These are phyloP conservation scores for Dicentrarchus labrax DNA, from an alignment of 2,113 vertebrate species.

Conservation along the genomic window DNA sequence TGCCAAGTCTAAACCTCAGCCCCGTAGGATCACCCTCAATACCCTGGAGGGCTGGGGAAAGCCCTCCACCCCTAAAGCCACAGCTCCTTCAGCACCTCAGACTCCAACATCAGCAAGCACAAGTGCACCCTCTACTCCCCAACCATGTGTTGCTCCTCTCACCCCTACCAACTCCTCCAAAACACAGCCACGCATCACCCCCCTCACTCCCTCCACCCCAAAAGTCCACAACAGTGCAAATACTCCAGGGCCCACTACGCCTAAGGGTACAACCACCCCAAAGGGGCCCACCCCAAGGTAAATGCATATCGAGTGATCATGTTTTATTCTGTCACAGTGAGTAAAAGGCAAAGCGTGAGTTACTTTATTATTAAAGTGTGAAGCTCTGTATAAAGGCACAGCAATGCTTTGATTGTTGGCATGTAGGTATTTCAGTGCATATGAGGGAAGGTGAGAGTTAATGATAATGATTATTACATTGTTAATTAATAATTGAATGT, in stretches of 20 bases:
- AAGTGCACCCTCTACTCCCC: conserved; percentile 66
- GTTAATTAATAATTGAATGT: background rate
- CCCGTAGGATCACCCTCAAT: conserved; percentile 92
- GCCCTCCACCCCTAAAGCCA: conserved; percentile 71
- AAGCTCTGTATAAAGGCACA: background rate
- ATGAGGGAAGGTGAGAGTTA: background rate
- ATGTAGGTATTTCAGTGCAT: background rate
- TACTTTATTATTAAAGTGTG: background rate
- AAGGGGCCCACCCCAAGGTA: conserved; percentile 89
- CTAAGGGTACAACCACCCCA: conserved; percentile 66
- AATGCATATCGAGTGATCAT: conserved; percentile 28
- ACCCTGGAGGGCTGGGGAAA: conserved; percentile 94
- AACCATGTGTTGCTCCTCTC: conserved; percentile 22
- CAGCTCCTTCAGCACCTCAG: conserved; percentile 33
- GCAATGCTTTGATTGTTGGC: background rate
- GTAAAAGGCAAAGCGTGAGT: background rate
- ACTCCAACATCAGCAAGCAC: conserved; percentile 50
- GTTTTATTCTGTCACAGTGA: background rate
- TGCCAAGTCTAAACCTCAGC: conserved; percentile 82
- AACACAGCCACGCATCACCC: conserved; percentile 7
- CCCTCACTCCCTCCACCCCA: conserved; percentile 68
- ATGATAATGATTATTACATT: background rate
- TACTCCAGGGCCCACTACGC: conserved; percentile 53
- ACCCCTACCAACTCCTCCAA: conserved; percentile 46
- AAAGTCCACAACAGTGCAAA: conserved; percentile 52